These are phyloP conservation scores for Bradynema listronoti DNA, from an alignment of 1,140 invertebrate genomes.

Conservation along the genomic window DNA sequence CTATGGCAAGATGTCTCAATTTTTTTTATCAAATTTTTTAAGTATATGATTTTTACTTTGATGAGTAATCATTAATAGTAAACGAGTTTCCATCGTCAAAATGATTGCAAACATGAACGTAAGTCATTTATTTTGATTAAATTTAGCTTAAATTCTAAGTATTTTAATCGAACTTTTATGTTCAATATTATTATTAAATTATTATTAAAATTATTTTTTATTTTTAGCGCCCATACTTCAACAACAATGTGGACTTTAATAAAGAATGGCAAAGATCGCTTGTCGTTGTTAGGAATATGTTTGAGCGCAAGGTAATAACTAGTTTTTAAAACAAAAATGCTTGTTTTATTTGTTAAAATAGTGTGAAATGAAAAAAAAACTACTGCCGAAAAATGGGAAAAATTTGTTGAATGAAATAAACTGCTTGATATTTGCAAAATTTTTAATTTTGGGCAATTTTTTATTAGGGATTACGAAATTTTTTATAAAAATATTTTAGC, in stretches of 20 bases:
- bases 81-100: too few relatives aligned
- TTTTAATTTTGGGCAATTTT: neutral
- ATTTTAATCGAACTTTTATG: too few relatives aligned
- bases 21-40: too few relatives aligned
- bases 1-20: too few relatives aligned
- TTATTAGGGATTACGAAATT: neutral
- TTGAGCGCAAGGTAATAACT: conserved; percentile 20
- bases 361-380: neutral
- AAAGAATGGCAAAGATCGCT: conserved; percentile 29
- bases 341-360: neutral
- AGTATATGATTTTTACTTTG: too few relatives aligned
- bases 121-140: too few relatives aligned
- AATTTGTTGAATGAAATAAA: conserved; percentile 3
- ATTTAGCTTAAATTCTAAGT: too few relatives aligned
- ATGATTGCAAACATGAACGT: too few relatives aligned
- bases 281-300: conserved; percentile 28
- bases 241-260: conserved; percentile 25
- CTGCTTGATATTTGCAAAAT: neutral
- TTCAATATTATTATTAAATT: too few relatives aligned
- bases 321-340: neutral
- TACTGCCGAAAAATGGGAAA: neutral
- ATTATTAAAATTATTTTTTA: too few relatives aligned
- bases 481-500: neutral
- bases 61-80: too few relatives aligned
- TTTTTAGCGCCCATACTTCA: too few relatives aligned